Percentiles rank a stretch among this genome's conserved stretches.
Evolutionary conservation across 2,797 vertebrate genomes (phyloP).

Genomic region (Rhinella marina): DNA sequence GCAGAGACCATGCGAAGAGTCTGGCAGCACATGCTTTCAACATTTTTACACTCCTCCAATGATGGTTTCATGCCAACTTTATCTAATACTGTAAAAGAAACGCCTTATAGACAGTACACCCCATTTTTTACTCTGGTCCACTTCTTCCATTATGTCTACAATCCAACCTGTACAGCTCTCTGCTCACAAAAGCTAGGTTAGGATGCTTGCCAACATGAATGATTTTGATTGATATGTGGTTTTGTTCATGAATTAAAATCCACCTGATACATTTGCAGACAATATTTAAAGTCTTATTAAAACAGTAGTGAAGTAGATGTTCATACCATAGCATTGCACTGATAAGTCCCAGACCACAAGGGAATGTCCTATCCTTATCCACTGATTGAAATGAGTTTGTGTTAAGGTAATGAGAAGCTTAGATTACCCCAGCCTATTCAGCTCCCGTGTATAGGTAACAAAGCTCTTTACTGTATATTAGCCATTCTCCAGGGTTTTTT

Average conservation of each 20-base stretch:
- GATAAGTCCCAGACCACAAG: slow-evolving; percentile 29
- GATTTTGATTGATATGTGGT: slow-evolving; percentile 50
- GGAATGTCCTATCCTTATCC: slow-evolving; percentile 21
- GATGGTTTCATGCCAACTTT: background rate
- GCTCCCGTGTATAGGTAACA: background rate
- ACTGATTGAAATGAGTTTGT: slow-evolving; percentile 24
- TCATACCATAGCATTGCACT: background rate
- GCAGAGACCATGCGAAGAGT: background rate
- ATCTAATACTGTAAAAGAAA: background rate
- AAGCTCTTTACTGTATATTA: background rate
- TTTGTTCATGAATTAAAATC: slow-evolving; percentile 37
- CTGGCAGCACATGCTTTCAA: background rate
- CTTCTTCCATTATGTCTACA: background rate
- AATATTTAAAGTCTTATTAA: slow-evolving; percentile 31
- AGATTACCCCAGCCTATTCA: background rate
- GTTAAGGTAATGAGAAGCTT: slow-evolving; percentile 38
- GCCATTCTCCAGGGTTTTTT: background rate
- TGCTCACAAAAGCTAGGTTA: background rate
- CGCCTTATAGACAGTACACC: background rate
- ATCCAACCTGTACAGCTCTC: background rate
- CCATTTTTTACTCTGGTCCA: background rate
- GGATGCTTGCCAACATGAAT: slow-evolving; percentile 41
- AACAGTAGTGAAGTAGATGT: slow-evolving; percentile 16
- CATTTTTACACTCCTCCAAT: background rate
- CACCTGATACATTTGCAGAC: slow-evolving; percentile 16